Conservation (phyloP, 2,113 vertebrate genomes). For the Actinemys pallida region DNA sequence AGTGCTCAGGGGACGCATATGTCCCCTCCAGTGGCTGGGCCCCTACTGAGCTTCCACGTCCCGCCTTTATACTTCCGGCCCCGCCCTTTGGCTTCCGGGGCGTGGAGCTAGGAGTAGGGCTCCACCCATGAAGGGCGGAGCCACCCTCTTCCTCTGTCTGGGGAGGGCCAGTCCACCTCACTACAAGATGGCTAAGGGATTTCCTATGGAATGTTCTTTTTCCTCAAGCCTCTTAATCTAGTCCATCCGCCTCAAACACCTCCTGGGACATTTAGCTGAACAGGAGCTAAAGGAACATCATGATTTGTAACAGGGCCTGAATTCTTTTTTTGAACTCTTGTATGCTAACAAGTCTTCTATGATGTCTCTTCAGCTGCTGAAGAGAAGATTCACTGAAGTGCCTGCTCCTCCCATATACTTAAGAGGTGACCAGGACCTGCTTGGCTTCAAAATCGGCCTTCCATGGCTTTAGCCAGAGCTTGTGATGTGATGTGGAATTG, state of each 20-base stretch:
- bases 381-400: background rate
- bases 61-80: no score
- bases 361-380: background rate
- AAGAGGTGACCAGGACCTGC: background rate
- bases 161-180: no score
- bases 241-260: background rate
- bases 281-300: background rate
- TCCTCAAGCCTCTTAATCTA: background rate
- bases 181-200: background rate
- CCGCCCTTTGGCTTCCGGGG: no score
- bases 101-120: no score
- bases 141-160: no score
- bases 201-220: background rate
- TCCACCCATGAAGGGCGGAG: no score
- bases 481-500: background rate
- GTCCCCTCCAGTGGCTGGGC: no score
- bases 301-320: background rate
- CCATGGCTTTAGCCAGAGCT: background rate
- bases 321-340: background rate
- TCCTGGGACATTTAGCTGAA: background rate
- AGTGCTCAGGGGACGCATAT: no score
- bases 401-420: background rate
- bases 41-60: no score
- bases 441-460: background rate
- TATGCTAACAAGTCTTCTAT: background rate